A percentile compares a stretch with the other conserved stretches of the same genome.
Conservation (phyloP, 2,113 vertebrate genomes). For the Guaruba guarouba region DNA sequence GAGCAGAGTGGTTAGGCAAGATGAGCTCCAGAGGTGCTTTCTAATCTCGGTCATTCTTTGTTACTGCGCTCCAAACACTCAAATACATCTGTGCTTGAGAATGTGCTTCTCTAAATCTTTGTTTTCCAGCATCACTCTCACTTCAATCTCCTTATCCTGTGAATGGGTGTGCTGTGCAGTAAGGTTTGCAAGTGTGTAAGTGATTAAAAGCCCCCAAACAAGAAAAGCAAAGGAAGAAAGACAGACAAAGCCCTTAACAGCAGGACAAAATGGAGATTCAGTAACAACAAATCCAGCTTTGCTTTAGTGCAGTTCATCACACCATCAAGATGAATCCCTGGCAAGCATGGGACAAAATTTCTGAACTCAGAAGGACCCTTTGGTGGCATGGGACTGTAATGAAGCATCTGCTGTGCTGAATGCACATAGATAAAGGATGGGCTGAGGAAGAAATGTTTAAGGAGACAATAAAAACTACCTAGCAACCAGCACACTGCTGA, state of each 20-base stretch:
- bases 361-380: background rate
- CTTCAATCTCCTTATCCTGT: background rate
- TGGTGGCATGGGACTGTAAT: background rate
- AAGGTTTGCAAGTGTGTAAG: background rate
- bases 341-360: background rate
- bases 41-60: background rate
- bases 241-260: background rate
- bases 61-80: background rate
- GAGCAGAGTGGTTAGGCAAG: background rate
- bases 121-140: background rate
- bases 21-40: background rate
- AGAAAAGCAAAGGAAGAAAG: background rate
- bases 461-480: background rate
- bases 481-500: background rate
- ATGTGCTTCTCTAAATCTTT: background rate
- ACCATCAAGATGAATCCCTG: background rate
- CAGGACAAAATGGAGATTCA: background rate
- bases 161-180: background rate
- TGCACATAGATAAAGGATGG: background rate
- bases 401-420: background rate
- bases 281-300: background rate
- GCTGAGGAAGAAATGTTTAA: background rate
- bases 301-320: background rate
- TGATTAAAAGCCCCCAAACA: background rate
- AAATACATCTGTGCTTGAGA: background rate